These are phyloP conservation scores for Falco punctatus DNA, from an alignment of 2,113 vertebrate species.

Conservation along the genomic window DNA sequence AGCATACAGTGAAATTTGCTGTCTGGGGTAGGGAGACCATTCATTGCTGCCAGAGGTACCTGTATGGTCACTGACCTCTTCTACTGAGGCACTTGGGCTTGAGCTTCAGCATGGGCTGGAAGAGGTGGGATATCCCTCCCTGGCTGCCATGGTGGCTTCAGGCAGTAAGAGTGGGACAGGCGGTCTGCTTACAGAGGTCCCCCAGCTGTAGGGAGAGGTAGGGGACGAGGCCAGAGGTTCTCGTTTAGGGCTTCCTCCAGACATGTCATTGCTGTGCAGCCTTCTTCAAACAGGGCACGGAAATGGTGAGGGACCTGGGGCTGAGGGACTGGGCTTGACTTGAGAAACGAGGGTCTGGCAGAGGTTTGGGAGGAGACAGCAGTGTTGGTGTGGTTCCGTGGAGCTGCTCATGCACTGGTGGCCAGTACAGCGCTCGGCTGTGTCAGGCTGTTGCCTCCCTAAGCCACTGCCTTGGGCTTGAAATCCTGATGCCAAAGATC, in stretches of 20 bases:
- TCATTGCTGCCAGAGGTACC: neutral
- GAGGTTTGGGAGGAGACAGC: neutral
- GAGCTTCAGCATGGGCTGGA: neutral
- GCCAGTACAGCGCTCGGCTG: too few relatives aligned
- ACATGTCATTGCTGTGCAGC: neutral
- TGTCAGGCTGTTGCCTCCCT: neutral
- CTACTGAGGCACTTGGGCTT: neutral
- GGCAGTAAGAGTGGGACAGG: neutral
- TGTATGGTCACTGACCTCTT: neutral
- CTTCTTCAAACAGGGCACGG: neutral
- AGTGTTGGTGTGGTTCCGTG: neutral
- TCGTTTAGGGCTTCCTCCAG: neutral
- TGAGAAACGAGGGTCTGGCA: neutral
- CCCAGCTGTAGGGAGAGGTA: neutral
- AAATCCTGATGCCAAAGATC: neutral
- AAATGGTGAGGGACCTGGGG: neutral
- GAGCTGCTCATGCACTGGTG: neutral
- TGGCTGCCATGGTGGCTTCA: neutral
- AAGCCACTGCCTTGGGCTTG: neutral
- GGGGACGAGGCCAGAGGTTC: neutral
- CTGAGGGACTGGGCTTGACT: neutral
- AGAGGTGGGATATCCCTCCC: neutral
- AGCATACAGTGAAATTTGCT: neutral
- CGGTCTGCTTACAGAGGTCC: neutral
- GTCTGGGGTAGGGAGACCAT: neutral